Conservation (phyloP, 2,797 vertebrate species). For the Remorina albescens region DNA sequence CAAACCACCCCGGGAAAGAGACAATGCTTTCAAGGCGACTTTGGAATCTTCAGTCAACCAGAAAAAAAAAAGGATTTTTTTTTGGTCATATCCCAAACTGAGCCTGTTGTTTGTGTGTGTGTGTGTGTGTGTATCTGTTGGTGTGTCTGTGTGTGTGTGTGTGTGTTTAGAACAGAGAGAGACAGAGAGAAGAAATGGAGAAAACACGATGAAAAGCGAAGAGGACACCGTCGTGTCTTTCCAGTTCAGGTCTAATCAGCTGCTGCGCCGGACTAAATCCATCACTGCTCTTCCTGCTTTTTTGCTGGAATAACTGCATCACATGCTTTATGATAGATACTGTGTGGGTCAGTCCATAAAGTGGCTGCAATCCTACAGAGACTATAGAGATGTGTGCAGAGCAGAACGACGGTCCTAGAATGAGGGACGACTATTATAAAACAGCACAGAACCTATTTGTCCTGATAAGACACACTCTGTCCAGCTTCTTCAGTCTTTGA, state of each 20-base stretch:
- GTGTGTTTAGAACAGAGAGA: constrained; percentile 11
- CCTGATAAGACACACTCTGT: constrained; percentile 56
- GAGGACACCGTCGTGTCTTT: too few species aligned
- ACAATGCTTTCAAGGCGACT: constrained; percentile 46
- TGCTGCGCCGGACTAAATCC: constrained; percentile 10
- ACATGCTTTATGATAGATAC: constrained; percentile 29
- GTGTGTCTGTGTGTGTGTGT: constrained; percentile 17
- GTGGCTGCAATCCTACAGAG: constrained; percentile 33
- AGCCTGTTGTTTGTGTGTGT: constrained; percentile 8
- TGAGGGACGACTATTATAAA: constrained; percentile 52
- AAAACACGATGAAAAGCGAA: constrained; percentile 27
- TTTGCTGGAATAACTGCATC: constrained; percentile 31
- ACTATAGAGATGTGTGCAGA: constrained; percentile 8
- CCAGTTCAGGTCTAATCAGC: constrained; percentile 36
- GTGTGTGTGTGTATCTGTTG: constrained; percentile 10
- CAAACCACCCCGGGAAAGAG: constrained; percentile 35
- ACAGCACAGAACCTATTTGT: constrained; percentile 42
- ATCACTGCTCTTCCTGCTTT: constrained; percentile 24
- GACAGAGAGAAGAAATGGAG: background rate
- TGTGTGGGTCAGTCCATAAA: constrained; percentile 41
- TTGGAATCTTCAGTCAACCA: constrained; percentile 57
- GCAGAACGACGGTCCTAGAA: constrained; percentile 23
- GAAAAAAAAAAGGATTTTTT: constrained; percentile 34
- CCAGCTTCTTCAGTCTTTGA: constrained; percentile 51
- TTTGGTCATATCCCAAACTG: constrained; percentile 38